These are phyloP conservation scores for Nyctereutes procyonoides DNA, from an alignment of 2,113 vertebrate genomes.

Conservation along the genomic window DNA sequence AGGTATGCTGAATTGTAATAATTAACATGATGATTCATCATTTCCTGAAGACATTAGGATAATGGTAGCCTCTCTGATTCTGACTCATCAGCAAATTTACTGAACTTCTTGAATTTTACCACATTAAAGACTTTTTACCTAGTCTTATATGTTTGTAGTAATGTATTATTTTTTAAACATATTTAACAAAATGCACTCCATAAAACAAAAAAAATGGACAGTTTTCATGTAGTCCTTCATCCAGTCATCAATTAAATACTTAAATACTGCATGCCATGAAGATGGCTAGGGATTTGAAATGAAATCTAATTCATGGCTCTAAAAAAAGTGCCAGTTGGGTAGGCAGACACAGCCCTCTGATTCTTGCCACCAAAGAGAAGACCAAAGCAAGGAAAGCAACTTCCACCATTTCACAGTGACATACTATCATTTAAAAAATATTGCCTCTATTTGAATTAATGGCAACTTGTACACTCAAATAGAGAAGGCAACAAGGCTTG, in stretches of 20 bases:
- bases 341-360: background rate
- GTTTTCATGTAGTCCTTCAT: background rate
- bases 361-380: background rate
- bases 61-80: background rate
- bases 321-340: background rate
- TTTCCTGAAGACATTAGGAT: background rate
- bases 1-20: background rate
- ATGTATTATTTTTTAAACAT: background rate
- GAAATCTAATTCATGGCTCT: background rate
- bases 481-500: slow-evolving; percentile 41
- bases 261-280: background rate
- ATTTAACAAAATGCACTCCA: background rate
- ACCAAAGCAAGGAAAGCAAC: background rate
- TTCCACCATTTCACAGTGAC: background rate
- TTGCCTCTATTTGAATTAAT: background rate
- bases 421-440: background rate
- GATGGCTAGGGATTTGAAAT: background rate
- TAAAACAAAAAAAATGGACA: background rate
- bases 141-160: background rate
- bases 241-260: background rate
- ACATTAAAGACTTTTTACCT: background rate
- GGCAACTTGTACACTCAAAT: background rate
- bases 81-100: slow-evolving; percentile 14
- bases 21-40: slow-evolving; percentile 22
- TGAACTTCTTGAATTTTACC: slow-evolving; percentile 52